phyloP scores from a whole-genome alignment of 64 coral and sea anemone species.

The Montipora sp. region DNA sequence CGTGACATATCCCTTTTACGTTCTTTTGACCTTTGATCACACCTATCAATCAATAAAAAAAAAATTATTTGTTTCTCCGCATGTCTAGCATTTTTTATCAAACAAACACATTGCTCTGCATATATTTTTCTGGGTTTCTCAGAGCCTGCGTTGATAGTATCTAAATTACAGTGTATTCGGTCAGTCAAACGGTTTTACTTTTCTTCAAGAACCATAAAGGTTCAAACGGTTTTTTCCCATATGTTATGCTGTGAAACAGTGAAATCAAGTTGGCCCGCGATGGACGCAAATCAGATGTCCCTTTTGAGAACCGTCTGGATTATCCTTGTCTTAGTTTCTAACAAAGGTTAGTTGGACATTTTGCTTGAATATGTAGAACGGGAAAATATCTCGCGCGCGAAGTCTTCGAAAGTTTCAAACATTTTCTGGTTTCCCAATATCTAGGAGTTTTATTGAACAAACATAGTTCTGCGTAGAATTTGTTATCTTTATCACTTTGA shows the following conservation, averaged over 20 bases:
- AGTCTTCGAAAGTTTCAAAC: too few species aligned
- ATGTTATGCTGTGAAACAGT: neutral
- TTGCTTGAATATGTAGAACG: neutral
- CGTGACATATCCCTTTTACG: too few species aligned
- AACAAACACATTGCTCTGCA: neutral
- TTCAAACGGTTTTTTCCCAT: too few species aligned
- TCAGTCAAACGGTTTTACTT: neutral
- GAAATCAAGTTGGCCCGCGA: neutral
- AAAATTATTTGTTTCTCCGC: neutral
- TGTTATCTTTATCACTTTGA: neutral
- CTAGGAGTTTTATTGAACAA: neutral
- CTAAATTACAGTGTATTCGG: neutral
- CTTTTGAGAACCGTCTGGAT: neutral
- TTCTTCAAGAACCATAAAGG: neutral
- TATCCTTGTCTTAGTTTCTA: slow-evolving; percentile 1
- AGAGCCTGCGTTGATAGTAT: neutral
- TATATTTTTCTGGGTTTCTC: neutral
- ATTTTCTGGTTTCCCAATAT: too few species aligned
- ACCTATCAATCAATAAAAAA: neutral
- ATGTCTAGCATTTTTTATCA: neutral
- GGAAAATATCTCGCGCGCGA: too few species aligned
- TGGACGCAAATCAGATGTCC: neutral
- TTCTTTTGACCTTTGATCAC: too few species aligned
- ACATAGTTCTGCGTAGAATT: neutral
- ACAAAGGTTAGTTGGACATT: neutral